phyloP scores from a whole-genome alignment of 2,888 invertebrate species.

The Cosmorhoe ocellata region DNA sequence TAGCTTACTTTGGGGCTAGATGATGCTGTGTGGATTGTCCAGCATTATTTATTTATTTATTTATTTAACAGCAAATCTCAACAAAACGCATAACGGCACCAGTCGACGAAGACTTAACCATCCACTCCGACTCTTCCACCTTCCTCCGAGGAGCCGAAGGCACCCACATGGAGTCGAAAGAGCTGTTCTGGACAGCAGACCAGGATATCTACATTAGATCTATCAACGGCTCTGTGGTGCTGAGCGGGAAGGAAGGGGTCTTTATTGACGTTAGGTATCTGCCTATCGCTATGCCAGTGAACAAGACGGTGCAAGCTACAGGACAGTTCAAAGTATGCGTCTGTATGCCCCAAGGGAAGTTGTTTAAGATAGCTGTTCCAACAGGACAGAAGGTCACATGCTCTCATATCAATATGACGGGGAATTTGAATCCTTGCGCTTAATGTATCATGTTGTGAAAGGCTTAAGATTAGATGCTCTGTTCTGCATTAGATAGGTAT shows the following conservation, averaged over 20 bases:
- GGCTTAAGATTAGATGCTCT: too few relatives aligned
- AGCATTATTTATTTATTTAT: too few relatives aligned
- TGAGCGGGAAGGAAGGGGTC: constrained; percentile 87
- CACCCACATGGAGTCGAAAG: constrained; percentile 86
- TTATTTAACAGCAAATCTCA: constrained; percentile 78
- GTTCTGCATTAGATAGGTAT: too few relatives aligned
- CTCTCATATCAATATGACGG: constrained; percentile 83
- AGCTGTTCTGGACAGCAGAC: constrained; percentile 89
- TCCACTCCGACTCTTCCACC: constrained; percentile 87
- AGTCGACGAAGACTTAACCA: constrained; percentile 84
- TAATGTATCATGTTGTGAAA: too few relatives aligned
- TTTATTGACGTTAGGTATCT: constrained; percentile 87
- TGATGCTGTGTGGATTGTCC: too few relatives aligned
- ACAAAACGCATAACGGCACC: constrained; percentile 89
- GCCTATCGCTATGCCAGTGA: constrained; percentile 82
- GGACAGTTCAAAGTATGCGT: constrained; percentile 93
- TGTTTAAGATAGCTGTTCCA: constrained; percentile 90
- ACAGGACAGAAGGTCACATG: constrained; percentile 83
- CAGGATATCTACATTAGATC: constrained; percentile 90
- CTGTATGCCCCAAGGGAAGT: constrained; percentile 93
- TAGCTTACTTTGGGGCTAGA: too few relatives aligned
- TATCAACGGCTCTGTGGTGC: constrained; percentile 87
- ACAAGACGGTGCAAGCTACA: constrained; percentile 50
- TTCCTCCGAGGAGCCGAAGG: constrained; percentile 91
- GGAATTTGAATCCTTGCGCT: constrained; percentile 84